Conservation (phyloP, 2,113 vertebrate genomes). For the Aplodontia rufa region DNA sequence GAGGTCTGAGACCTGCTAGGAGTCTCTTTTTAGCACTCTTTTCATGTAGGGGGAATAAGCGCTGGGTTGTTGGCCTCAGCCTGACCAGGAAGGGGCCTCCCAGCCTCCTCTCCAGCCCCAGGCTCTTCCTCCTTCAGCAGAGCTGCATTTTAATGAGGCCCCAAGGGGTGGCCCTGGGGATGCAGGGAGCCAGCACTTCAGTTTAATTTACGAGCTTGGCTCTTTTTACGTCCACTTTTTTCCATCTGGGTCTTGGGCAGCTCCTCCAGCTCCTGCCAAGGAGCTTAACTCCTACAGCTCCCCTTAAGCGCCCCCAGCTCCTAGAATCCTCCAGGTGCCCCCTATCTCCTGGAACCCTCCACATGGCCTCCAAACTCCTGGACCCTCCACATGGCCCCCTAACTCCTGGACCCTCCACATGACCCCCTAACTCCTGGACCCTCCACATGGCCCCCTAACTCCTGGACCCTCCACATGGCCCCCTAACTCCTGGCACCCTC, state of each 20-base stretch:
- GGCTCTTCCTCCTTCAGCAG: not conserved
- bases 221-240: not conserved
- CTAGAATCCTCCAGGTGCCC: no score
- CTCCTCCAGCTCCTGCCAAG: not conserved
- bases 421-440: not conserved
- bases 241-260: not conserved
- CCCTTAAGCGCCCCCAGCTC: not conserved
- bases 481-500: no score
- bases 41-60: not conserved
- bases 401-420: not conserved
- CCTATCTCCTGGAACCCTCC: not conserved
- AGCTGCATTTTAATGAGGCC: slow-evolving; percentile 60
- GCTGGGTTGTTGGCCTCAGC: not conserved
- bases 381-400: not conserved
- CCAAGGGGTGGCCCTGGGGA: not conserved
- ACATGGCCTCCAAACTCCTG: not conserved
- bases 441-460: not conserved
- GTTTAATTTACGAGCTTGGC: slow-evolving; percentile 37
- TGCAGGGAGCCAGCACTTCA: not conserved
- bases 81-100: not conserved
- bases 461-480: not conserved
- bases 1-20: not conserved
- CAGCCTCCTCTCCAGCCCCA: not conserved
- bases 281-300: not conserved
- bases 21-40: not conserved